Conservation (phyloP, 2,113 vertebrate genomes). For the Phainopepla nitens region DNA sequence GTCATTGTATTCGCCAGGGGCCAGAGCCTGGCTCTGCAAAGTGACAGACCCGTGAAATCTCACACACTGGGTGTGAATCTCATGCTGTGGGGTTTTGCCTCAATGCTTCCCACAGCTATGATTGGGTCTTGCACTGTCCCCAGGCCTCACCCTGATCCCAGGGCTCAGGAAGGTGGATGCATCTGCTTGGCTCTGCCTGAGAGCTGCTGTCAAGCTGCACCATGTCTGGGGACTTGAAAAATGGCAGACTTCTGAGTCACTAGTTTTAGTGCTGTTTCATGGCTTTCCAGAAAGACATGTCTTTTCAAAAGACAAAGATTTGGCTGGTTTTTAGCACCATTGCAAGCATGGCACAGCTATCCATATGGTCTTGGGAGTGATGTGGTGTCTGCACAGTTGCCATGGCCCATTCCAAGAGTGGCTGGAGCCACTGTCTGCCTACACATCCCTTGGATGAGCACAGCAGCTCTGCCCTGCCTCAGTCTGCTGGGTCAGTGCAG, state of each 20-base stretch:
- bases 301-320: background rate
- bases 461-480: fast-evolving
- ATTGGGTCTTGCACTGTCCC: background rate
- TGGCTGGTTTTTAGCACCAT: background rate
- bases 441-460: background rate
- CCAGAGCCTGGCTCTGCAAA: background rate
- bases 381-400: background rate
- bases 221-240: background rate
- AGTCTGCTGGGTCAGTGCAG: background rate
- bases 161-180: background rate
- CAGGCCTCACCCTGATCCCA: fast-evolving
- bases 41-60: background rate
- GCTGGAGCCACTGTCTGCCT: background rate
- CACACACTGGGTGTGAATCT: background rate
- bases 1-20: fast-evolving
- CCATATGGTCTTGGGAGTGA: fast-evolving
- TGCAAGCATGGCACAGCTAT: background rate
- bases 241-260: background rate
- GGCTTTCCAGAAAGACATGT: background rate
- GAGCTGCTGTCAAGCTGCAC: background rate
- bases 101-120: background rate
- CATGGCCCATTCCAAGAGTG: background rate
- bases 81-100: background rate
- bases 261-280: background rate
- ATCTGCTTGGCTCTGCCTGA: background rate